Evolutionary conservation across 2,888 invertebrate genomes (phyloP).

Genomic region (Diloba caeruleocephala): DNA sequence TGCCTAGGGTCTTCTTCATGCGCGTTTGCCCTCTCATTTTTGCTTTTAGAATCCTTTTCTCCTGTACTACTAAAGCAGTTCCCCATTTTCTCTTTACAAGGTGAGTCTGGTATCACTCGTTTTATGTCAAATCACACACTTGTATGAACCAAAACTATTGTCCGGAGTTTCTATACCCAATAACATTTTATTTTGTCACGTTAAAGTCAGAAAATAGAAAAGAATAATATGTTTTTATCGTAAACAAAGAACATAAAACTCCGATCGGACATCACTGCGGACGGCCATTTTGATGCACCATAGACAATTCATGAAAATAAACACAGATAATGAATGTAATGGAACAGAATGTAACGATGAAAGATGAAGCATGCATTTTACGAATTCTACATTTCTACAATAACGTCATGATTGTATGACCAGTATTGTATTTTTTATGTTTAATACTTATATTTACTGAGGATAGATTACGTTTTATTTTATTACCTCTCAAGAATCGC

Average conservation of each 20-base stretch:
- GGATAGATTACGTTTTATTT: too few relatives aligned
- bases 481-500: too few relatives aligned
- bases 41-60: conserved; percentile 91
- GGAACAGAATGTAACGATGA: too few relatives aligned
- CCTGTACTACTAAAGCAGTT: conserved; percentile 95
- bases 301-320: conserved; percentile 70
- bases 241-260: conserved; percentile 88
- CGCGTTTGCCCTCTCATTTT: conserved; percentile 89
- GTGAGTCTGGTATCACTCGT: conserved; percentile 85
- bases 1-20: conserved; percentile 85
- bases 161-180: conserved; percentile 79
- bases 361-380: too few relatives aligned
- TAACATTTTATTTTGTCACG: conserved; percentile 86
- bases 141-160: conserved; percentile 77
- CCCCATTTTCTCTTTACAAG: conserved; percentile 93
- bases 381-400: too few relatives aligned
- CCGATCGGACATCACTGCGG: conserved; percentile 82
- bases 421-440: too few relatives aligned
- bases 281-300: conserved; percentile 86
- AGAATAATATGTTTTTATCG: conserved; percentile 78
- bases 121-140: conserved; percentile 87
- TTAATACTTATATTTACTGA: too few relatives aligned
- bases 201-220: conserved; percentile 75
- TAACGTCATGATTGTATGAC: too few relatives aligned
- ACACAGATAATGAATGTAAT: conserved; percentile 31